A percentile compares a stretch with the other conserved stretches of the same genome.
Conservation (phyloP, 1,140 invertebrate genomes). For the Anoplolepis gracilipes region DNA sequence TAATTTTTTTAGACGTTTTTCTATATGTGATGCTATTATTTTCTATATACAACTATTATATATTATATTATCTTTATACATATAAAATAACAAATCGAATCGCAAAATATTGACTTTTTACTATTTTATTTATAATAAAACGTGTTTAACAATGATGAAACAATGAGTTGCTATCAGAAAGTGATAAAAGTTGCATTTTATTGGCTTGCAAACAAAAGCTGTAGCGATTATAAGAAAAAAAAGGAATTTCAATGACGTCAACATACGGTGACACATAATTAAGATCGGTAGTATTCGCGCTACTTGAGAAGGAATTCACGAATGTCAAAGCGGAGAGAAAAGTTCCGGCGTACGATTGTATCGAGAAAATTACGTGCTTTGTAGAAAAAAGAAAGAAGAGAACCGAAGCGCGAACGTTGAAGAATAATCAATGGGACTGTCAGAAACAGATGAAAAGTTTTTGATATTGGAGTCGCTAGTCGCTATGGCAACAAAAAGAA, state of each 20-base stretch:
- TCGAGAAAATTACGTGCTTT: slow-evolving; percentile 59
- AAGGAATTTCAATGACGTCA: slow-evolving; percentile 19
- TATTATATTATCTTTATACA: background rate
- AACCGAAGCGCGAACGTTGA: slow-evolving; percentile 32
- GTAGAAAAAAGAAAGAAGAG: slow-evolving; percentile 10
- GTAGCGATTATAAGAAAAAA: slow-evolving; percentile 5
- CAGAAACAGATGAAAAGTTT: slow-evolving; percentile 65
- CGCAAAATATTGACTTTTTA: background rate
- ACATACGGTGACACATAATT: slow-evolving; percentile 28
- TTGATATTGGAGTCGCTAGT: slow-evolving; percentile 67
- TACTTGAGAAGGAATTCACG: slow-evolving; percentile 10
- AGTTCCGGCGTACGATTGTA: slow-evolving; percentile 38
- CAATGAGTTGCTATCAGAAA: background rate
- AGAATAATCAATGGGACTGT: slow-evolving; percentile 64
- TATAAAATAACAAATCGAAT: background rate
- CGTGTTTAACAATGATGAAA: background rate
- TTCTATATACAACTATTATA: background rate
- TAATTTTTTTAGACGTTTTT: background rate
- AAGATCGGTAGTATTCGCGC: slow-evolving; percentile 20
- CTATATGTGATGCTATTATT: background rate
- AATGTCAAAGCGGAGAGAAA: slow-evolving; percentile 6
- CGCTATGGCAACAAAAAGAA: slow-evolving; percentile 68
- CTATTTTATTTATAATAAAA: background rate
- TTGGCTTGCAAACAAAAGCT: slow-evolving; percentile 13
- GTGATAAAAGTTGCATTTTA: background rate